Evolutionary conservation across 2,113 vertebrate species (phyloP), one percentile per base, ranked within the genome.

Genomic region (Neodon shergylaensis): DNA sequence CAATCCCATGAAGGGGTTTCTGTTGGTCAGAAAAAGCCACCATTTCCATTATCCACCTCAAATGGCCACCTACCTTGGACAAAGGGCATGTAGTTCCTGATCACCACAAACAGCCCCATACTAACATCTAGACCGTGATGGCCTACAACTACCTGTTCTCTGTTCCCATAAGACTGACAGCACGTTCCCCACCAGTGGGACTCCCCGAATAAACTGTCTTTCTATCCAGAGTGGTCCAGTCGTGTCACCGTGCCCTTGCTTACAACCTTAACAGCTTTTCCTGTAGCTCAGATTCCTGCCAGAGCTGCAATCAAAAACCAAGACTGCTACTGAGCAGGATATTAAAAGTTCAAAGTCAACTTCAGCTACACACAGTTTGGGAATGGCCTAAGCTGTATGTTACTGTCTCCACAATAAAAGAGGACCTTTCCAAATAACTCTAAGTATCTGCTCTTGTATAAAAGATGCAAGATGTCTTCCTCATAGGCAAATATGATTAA

Each of bases 401-500:
- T 28, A 66, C 10, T 47, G 63, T 66, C 39, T 47, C 61, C 44
- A 66, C 39, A 84, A 66, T 65, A 44, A 33, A 33, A 42, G 17
- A 1, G 82, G 68, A 24, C 39, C 68, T 54, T 94, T 96, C 68
- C 39, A 88, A 94, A 73, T 39, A 89, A 63, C 87, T 65, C 49
- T 44, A 81, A 63, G 44, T 52, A 52, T 65, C 61, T 86, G 22
- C 79, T 94, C 93, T 93, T 89, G 66, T 73, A 93, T 16, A 24
- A 93, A 93, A 0, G 44, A 95, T 68, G 28, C 63, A 93, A 78
- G 68, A 92, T 96, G 94, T 42, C 93, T 84, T 86, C 86, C 26
- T 81, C 54, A 77, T n/a, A 83, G 73, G 36, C 90, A 89, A 91
- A 74, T 54, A n/a, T 44, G 36, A 94, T 73, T 93, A 91, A 91